phyloP scores from a whole-genome alignment of 1,140 invertebrate species.

The Dufourea novaeangliae region DNA sequence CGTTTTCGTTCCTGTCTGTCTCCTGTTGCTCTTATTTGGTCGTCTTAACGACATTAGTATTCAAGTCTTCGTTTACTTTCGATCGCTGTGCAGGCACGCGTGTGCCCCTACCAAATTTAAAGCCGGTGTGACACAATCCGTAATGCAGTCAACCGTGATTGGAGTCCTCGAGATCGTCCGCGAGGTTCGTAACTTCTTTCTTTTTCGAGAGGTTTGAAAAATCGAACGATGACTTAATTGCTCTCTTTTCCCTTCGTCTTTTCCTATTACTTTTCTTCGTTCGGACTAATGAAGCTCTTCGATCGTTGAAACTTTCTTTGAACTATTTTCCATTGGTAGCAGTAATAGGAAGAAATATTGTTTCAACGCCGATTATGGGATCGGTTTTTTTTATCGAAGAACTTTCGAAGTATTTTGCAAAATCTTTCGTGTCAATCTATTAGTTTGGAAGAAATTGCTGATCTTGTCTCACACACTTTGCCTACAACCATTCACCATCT shows the following conservation, averaged over 20 bases:
- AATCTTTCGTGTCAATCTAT: no score
- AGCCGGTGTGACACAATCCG: constrained; percentile 68
- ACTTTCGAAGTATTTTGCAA: no score
- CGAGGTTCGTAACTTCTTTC: constrained; percentile 3
- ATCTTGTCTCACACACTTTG: no score
- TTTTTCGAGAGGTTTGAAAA: background rate
- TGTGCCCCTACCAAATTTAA: constrained; percentile 70
- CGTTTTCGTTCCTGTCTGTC: constrained; percentile 12
- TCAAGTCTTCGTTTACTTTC: constrained; percentile 74
- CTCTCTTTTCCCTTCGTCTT: background rate
- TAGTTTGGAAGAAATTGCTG: no score
- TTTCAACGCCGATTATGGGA: background rate
- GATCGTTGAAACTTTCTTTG: no score
- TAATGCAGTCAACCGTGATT: constrained; percentile 67
- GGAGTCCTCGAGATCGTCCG: constrained; percentile 32
- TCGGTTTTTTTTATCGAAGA: no score
- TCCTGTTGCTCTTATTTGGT: constrained; percentile 32
- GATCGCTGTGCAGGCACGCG: constrained; percentile 70
- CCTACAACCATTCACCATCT: no score
- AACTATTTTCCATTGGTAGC: background rate
- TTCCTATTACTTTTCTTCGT: background rate
- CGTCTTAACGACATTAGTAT: constrained; percentile 73
- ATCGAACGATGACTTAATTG: constrained; percentile 7
- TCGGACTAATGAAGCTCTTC: background rate
- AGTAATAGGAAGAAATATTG: no score